Percentiles rank a stretch among this genome's conserved stretches.
Conservation (phyloP, 1,140 invertebrate genomes). For the Ganaspis sp. region DNA sequence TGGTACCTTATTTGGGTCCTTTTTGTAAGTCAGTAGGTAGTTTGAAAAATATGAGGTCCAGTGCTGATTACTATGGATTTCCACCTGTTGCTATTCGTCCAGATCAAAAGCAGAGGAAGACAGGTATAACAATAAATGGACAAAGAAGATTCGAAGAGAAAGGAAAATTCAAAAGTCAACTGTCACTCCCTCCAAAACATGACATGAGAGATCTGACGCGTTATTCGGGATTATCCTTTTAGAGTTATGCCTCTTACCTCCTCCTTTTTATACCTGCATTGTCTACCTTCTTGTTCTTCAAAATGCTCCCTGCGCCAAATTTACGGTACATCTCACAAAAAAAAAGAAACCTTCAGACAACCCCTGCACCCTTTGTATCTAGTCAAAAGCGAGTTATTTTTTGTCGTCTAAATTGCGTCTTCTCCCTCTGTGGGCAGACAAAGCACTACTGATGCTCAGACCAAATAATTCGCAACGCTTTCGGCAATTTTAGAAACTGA, state of each 20-base stretch:
- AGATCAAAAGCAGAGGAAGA: neutral
- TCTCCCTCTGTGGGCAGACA: neutral
- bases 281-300: neutral
- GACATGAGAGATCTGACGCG: constrained; percentile 26
- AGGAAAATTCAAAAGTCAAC: constrained; percentile 29
- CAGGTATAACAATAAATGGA: constrained; percentile 20
- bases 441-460: neutral
- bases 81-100: constrained; percentile 5
- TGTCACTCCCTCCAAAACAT: constrained; percentile 28
- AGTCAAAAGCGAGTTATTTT: neutral
- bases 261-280: neutral
- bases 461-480: neutral
- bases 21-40: neutral
- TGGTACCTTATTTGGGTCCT: neutral
- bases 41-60: neutral
- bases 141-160: constrained; percentile 17
- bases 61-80: constrained; percentile 4
- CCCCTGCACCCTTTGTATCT: neutral
- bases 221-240: constrained; percentile 28
- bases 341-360: neutral
- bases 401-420: neutral
- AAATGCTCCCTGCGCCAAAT: neutral
- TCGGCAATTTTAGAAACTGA: too few species aligned
- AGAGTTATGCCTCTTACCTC: constrained; percentile 18
- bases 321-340: neutral